These are phyloP conservation scores for Volucella inanis DNA, from an alignment of 2,888 invertebrate species.

Conservation along the genomic window DNA sequence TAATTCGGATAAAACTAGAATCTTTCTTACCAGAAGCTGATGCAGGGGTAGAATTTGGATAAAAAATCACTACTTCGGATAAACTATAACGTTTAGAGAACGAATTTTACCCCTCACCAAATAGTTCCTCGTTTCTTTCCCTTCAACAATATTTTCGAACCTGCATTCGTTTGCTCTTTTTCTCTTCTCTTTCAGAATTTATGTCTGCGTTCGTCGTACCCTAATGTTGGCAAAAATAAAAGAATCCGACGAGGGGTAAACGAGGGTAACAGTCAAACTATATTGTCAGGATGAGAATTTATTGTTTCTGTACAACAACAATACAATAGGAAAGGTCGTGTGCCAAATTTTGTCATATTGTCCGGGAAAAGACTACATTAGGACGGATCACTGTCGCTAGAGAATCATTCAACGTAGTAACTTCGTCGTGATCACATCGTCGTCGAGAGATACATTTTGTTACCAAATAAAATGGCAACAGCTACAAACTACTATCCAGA, in stretches of 20 bases:
- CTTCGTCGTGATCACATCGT: slow-evolving; percentile 79
- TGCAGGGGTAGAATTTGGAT: slow-evolving; percentile 31
- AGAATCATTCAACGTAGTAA: slow-evolving; percentile 79
- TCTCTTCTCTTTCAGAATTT: slow-evolving; percentile 25
- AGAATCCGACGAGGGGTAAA: slow-evolving; percentile 36
- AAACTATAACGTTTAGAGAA: slow-evolving; percentile 29
- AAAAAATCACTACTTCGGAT: slow-evolving; percentile 49
- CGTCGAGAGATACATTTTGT: slow-evolving; percentile 31
- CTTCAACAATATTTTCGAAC: slow-evolving; percentile 49
- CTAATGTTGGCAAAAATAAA: slow-evolving; percentile 53
- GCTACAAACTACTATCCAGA: slow-evolving; percentile 80
- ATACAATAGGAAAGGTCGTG: slow-evolving; percentile 78
- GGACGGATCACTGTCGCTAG: slow-evolving; percentile 77
- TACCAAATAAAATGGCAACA: slow-evolving; percentile 77
- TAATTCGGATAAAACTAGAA: slow-evolving; percentile 44
- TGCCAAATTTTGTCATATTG: slow-evolving; percentile 78
- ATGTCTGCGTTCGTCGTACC: slow-evolving; percentile 35
- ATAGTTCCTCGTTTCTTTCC: slow-evolving; percentile 36
- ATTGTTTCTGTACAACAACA: slow-evolving; percentile 74
- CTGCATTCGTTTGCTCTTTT: slow-evolving; percentile 50
- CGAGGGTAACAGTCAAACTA: slow-evolving; percentile 38
- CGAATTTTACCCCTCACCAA: slow-evolving; percentile 41
- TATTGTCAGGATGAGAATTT: slow-evolving; percentile 70
- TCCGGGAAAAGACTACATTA: slow-evolving; percentile 77
- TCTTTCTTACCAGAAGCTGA: background rate